Evolutionary conservation across 2,113 vertebrate species (phyloP).

Genomic region (Prolemur simus): DNA sequence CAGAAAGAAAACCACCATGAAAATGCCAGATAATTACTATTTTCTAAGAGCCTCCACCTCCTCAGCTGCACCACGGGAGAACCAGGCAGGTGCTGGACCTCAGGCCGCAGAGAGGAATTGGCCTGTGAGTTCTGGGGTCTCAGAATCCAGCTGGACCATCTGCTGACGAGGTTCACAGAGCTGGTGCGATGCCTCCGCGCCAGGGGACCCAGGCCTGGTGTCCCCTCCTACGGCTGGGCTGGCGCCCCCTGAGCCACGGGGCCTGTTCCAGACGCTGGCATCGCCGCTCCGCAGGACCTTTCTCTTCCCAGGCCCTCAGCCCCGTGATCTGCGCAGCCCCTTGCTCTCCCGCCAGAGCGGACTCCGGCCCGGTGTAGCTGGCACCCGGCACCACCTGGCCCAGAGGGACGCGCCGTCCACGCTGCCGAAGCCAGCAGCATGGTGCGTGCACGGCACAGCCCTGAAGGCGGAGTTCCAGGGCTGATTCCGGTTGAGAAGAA

Average conservation of each 20-base stretch:
- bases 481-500: background rate
- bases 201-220: background rate
- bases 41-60: background rate
- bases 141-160: no score
- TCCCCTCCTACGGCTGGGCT: background rate
- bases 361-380: fast-evolving
- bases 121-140: background rate
- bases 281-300: background rate
- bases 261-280: background rate
- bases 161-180: background rate
- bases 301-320: background rate
- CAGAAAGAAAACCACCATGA: background rate
- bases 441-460: fast-evolving
- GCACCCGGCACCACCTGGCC: background rate
- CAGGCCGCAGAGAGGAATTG: no score
- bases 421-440: no score
- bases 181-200: no score
- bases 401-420: background rate
- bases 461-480: background rate
- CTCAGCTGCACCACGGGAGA: background rate
- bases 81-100: background rate
- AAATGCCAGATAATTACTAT: background rate
- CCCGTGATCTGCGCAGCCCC: fast-evolving
- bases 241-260: no score
- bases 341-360: background rate